Percentiles rank a stretch among this genome's conserved stretches.
phyloP scores from a whole-genome alignment of 2,888 invertebrate species.

The Watsonalla binaria region DNA sequence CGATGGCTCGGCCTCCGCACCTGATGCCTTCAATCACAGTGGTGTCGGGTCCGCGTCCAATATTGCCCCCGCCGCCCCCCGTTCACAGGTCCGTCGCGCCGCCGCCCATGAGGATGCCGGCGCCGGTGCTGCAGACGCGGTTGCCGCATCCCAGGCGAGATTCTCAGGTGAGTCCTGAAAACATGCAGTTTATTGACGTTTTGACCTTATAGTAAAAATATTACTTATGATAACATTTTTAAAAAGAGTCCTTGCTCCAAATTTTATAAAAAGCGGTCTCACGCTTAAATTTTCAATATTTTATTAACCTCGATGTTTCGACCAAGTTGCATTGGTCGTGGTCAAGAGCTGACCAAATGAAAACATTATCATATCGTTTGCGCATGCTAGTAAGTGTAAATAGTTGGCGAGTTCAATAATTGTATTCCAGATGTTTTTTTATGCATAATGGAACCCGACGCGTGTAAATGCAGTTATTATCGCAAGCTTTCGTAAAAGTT shows the following conservation, averaged over 20 bases:
- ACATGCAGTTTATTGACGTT: background rate
- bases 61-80: conserved; percentile 43
- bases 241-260: too few species aligned
- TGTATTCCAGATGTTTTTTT: background rate
- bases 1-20: conserved; percentile 48
- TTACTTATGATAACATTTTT: too few species aligned
- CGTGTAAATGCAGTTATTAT: background rate
- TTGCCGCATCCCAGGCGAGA: conserved; percentile 60
- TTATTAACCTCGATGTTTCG: too few species aligned
- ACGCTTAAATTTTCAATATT: too few species aligned
- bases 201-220: too few species aligned
- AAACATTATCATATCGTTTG: too few species aligned
- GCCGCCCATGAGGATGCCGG: conserved; percentile 61
- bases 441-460: background rate
- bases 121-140: conserved; percentile 48
- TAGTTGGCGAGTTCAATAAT: too few species aligned
- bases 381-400: too few species aligned
- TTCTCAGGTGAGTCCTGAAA: conserved; percentile 52
- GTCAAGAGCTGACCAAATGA: too few species aligned
- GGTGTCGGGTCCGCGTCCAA: conserved; percentile 45
- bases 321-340: too few species aligned
- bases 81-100: conserved; percentile 57
- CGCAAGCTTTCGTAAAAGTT: conserved; percentile 8
- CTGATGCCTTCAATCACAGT: conserved; percentile 53
- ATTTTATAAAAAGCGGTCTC: too few species aligned